Conservation (phyloP, 2,888 invertebrate genomes). For the Aradus depressus region DNA sequence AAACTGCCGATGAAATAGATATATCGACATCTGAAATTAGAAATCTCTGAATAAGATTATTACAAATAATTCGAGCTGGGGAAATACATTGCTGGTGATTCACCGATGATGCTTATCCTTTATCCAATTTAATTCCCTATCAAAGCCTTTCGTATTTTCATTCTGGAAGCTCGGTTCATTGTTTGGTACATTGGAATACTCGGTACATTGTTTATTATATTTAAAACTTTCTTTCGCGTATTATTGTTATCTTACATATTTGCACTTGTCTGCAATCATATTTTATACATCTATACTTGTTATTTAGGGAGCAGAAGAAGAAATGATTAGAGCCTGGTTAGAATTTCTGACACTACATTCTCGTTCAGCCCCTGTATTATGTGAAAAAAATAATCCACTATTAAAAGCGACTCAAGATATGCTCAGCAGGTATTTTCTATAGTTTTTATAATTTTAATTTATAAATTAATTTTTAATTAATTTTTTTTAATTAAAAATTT, state of each 20-base stretch:
- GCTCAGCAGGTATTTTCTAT: slow-evolving; percentile 42
- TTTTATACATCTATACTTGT: slow-evolving; percentile 1
- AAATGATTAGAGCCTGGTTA: slow-evolving; percentile 63
- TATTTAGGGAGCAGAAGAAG: slow-evolving; percentile 59
- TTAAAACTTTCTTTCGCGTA: neutral
- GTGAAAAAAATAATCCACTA: slow-evolving; percentile 52
- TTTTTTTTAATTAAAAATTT: too few relatives aligned
- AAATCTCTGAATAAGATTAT: too few relatives aligned
- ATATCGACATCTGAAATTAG: too few relatives aligned
- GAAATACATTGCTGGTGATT: too few relatives aligned
- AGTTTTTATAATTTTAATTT: neutral
- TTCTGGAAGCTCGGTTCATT: neutral
- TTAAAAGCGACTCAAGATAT: slow-evolving; percentile 59
- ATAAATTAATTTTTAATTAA: neutral
- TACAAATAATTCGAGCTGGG: too few relatives aligned
- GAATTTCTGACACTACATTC: slow-evolving; percentile 60
- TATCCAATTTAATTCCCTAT: too few relatives aligned
- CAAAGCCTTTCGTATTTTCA: too few relatives aligned
- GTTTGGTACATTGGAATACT: neutral
- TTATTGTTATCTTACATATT: too few relatives aligned
- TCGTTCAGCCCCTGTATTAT: slow-evolving; percentile 60
- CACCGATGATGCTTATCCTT: too few relatives aligned
- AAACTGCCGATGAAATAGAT: too few relatives aligned
- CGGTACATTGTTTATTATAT: neutral
- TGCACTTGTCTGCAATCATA: too few relatives aligned